Conservation (phyloP, 2,113 vertebrate species). For the Sinosuthora webbiana region DNA sequence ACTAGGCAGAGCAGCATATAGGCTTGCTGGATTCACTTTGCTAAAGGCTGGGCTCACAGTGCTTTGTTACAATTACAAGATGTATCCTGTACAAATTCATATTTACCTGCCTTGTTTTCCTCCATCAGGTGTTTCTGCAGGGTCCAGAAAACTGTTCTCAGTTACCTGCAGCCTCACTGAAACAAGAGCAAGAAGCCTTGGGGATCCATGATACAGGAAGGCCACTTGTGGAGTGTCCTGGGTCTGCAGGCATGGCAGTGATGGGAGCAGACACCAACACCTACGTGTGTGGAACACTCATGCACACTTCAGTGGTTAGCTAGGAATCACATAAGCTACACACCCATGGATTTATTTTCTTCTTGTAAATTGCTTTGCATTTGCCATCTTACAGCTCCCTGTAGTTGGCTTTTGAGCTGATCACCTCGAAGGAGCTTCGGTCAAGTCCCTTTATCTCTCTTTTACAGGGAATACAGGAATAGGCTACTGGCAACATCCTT, state of each 20-base stretch:
- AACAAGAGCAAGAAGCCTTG: not conserved
- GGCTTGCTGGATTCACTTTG: not conserved
- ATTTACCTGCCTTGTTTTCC: not conserved
- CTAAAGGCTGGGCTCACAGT: not conserved
- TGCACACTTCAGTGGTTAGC: not conserved
- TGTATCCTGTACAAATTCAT: not conserved
- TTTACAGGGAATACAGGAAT: not conserved
- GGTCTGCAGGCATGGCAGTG: not conserved
- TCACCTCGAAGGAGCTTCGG: not conserved
- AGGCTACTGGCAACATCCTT: not conserved
- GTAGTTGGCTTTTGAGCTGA: not conserved
- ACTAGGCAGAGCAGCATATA: not conserved
- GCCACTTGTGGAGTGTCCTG: not conserved
- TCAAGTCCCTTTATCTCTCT: not conserved
- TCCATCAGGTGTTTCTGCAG: not conserved
- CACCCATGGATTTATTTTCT: not conserved
- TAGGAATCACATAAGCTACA: not conserved
- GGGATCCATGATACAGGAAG: not conserved
- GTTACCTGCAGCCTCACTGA: not conserved
- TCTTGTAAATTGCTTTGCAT: not conserved
- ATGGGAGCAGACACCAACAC: not conserved
- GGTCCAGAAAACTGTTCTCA: not conserved
- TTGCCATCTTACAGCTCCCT: not conserved
- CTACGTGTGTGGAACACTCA: rapidly evolving
- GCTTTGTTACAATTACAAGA: not conserved